phyloP scores from a whole-genome alignment of 2,888 invertebrate species.

The Acrobeloides nanus region DNA sequence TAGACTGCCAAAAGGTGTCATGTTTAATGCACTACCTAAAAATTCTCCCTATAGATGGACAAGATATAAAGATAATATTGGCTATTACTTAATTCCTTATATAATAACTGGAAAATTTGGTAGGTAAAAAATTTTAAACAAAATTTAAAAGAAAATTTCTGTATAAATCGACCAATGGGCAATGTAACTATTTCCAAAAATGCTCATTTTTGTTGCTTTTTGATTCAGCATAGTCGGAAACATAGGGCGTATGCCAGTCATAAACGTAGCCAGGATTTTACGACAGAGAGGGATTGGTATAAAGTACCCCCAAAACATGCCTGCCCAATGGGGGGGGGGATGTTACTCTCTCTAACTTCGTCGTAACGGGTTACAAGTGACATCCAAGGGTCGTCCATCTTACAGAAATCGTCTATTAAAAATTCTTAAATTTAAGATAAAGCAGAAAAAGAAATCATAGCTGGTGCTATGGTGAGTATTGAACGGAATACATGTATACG shows the following conservation, averaged over 20 bases:
- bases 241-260: no score
- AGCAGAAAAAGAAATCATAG: slow-evolving; percentile 29
- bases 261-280: no score
- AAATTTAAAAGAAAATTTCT: no score
- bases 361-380: not conserved
- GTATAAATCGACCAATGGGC: no score
- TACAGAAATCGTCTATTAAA: not conserved
- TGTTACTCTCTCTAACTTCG: not conserved
- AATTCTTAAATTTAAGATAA: slow-evolving; percentile 23
- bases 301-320: no score
- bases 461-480: slow-evolving; percentile 35
- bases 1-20: no score
- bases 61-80: slow-evolving; percentile 21
- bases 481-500: slow-evolving; percentile 41
- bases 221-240: no score
- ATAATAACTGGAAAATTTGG: slow-evolving; percentile 36
- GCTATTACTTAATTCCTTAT: slow-evolving; percentile 38
- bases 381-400: not conserved
- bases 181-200: no score
- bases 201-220: no score
- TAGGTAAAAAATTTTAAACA: no score
- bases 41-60: slow-evolving; percentile 10
- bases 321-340: no score
- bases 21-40: slow-evolving; percentile 4
- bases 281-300: no score